Base-by-base conservation (phyloP, 2,797 vertebrate genomes). In the Microchirus variegatus region DNA sequence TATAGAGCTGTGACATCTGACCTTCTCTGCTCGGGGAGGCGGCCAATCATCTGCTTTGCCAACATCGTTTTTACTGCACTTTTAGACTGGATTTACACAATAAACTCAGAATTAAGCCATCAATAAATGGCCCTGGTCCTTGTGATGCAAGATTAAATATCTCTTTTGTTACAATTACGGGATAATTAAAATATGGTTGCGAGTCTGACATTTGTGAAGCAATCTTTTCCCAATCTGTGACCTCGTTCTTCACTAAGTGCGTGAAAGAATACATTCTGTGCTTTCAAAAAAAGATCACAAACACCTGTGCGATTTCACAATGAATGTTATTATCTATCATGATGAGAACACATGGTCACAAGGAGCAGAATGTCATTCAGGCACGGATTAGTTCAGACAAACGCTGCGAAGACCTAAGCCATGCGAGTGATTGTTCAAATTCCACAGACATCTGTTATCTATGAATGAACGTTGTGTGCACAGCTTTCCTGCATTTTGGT, bases 361-460 rank as follows among this genome's bases (percentile, higher is more conserved):
- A 42, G n/a, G 10, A 54, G 1, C 3, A 44, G 1, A 66, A 5
- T 44, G 4, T 43, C 12, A 31, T 56, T 56, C 7, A 53, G 16
- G 35, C 44, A 31, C 15, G 52, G 22, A 36, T 71, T 57, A 47
- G 42, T 41, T 54, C 53, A 56, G 31, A 13, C n/a, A 42, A 54
- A 44, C 35, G 42, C 22, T 58, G 41, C 51, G 45, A 31, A 37
- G 15, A 54, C 44, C 36, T 36, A 18, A 59, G 12, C 6, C 22
- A 0, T 58, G 53, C 1, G 12, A 26, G 10, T 45, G 50, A 61
- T 63, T 59, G 57, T 51, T 71, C 6, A 63, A 70, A 77, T 73
- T 75, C 73, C 73, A 70, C 64, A 73, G 68, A 73, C 72, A 80
- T 82, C 63, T 78, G 77, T 61, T 63, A 70, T 73, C 58, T 59